Evolutionary conservation across 1,140 invertebrate species (phyloP).

Genomic region (Drosophila ercepeae): DNA sequence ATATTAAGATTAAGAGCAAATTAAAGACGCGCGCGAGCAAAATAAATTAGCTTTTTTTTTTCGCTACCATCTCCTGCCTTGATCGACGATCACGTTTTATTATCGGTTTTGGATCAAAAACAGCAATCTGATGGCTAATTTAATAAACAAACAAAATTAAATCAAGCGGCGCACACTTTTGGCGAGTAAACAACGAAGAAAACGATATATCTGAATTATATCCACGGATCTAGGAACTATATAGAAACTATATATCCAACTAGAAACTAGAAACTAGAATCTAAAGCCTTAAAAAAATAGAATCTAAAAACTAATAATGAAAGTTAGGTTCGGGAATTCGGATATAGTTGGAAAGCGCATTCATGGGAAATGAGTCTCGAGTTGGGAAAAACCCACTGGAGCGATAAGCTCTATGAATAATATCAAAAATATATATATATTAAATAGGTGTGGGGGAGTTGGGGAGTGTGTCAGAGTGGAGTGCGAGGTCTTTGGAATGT

Average conservation of each 20-base stretch:
- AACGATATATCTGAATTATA: slow-evolving; percentile 27
- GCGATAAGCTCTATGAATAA: neutral
- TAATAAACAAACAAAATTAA: slow-evolving; percentile 24
- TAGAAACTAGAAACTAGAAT: too few relatives aligned
- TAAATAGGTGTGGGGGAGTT: neutral
- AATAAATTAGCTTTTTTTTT: neutral
- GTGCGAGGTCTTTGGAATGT: neutral
- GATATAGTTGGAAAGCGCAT: slow-evolving; percentile 8
- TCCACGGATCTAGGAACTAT: neutral
- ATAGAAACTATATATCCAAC: too few relatives aligned
- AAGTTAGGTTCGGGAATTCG: neutral
- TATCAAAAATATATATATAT: neutral
- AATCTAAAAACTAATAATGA: too few relatives aligned
- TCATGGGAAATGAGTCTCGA: neutral
- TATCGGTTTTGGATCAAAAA: neutral
- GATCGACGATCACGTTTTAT: slow-evolving; percentile 37
- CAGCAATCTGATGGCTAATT: slow-evolving; percentile 19
- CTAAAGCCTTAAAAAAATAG: too few relatives aligned
- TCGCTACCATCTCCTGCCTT: neutral
- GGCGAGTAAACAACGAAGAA: slow-evolving; percentile 32
- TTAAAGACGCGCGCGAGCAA: slow-evolving; percentile 29
- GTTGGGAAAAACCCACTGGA: neutral
- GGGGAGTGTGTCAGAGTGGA: neutral
- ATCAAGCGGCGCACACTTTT: slow-evolving; percentile 12
- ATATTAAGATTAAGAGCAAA: slow-evolving; percentile 39